Conservation (phyloP, 2,888 invertebrate genomes). For the Nephrotoma flavescens region DNA sequence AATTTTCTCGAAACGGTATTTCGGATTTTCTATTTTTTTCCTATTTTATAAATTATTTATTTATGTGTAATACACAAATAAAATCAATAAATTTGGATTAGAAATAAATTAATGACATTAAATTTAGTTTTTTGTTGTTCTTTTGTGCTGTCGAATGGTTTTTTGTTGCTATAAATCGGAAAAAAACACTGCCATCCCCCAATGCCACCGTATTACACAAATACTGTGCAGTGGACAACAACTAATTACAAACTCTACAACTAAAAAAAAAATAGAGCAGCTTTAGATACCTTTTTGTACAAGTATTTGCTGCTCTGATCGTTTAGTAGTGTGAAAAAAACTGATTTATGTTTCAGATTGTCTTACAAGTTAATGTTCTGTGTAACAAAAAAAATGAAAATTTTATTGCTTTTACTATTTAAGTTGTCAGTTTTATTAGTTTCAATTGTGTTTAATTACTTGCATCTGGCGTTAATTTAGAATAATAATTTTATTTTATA, state of each 20-base stretch:
- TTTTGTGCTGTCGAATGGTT: background rate
- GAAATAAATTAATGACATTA: background rate
- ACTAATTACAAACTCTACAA: background rate
- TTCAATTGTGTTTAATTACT: background rate
- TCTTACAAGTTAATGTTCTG: background rate
- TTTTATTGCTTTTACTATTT: background rate
- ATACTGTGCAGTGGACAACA: background rate
- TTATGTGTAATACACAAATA: background rate
- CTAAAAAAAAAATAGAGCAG: background rate
- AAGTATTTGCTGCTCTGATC: background rate
- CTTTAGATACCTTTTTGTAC: background rate
- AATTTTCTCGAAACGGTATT: background rate
- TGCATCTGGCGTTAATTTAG: background rate
- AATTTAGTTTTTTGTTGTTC: background rate
- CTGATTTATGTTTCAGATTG: background rate
- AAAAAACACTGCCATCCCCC: background rate
- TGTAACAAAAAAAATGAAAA: background rate
- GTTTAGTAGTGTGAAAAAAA: background rate
- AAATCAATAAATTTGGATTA: background rate
- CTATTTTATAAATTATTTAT: background rate
- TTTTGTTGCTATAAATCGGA: background rate
- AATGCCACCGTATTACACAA: background rate
- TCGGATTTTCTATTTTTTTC: background rate
- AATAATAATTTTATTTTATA: background rate
- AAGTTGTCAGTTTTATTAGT: background rate